Base-by-base conservation (phyloP, 2,113 vertebrate species). In the Ariopsis seemanni region DNA sequence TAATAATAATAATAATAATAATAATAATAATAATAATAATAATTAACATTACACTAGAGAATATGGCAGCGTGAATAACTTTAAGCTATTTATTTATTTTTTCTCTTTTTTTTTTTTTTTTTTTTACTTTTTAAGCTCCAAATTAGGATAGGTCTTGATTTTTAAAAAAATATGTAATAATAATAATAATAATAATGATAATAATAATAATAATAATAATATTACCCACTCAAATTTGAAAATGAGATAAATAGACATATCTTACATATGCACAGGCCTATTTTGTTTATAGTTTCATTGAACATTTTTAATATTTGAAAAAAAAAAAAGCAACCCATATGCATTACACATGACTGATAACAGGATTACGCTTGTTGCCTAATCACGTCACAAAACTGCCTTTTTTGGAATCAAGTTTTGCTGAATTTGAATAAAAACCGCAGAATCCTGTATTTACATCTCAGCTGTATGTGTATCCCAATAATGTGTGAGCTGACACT, bases 401-500 rank as follows among this genome's bases (percentile, higher is more conserved):
- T 72, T 52, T 50, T 30, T 63, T 85, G 3, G 2, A 25, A 42
- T 78, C 55, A n/a, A 5, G n/a, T 55, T 53, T 79, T 67, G 62
- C 50, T 71, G 52, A 55, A 2, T 86, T 62, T 22, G 42, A 82
- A 22, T 42, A 74, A 63, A 55, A 62, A 62, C 0, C 27, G 12
- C 25, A 75, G 14, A 72, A 52, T 72, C n/a, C 9, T 82, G 18
- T 60, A 27, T 60, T 77, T n/a, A 52, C 20, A 78, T 65, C 87
- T 91, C 87, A 93, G 91, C 86, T 22, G 82, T n/a, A 89, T 65
- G 67, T 20, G 5, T 11, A 30, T 52, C 34, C 25, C 82, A 69
- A 48, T 65, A 34, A 52, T 5, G 20, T 67, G 20, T 72, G 42
- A 58, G 58, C 58, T 77, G 55, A 83, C 14, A 53, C 57, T 53